Conservation (phyloP, 2,113 vertebrate genomes). For the Cottus gobio region DNA sequence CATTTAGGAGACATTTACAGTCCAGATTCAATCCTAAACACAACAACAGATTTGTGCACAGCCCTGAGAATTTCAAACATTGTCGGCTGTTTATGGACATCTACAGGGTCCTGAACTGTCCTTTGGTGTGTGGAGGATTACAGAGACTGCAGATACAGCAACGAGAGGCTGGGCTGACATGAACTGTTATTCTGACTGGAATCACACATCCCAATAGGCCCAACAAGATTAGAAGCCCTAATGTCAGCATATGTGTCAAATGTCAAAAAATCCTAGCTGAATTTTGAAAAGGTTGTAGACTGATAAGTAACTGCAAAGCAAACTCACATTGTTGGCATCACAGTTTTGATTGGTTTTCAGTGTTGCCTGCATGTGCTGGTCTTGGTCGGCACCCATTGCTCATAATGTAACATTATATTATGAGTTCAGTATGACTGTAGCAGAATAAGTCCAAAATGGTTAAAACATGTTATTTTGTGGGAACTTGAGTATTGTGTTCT, state of each 20-base stretch:
- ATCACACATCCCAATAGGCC: conserved; percentile 25
- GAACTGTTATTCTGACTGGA: conserved; percentile 21
- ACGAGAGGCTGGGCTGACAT: neutral
- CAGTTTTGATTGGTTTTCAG: neutral
- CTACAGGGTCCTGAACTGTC: conserved; percentile 42
- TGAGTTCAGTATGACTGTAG: neutral
- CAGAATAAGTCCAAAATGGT: neutral
- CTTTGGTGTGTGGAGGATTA: conserved; percentile 30
- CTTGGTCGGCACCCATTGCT: neutral
- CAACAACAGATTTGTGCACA: conserved; percentile 23
- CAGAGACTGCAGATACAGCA: conserved; percentile 16
- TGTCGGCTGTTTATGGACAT: conserved; percentile 53
- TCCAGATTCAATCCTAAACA: conserved; percentile 52
- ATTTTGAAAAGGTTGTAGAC: neutral
- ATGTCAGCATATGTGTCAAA: conserved; percentile 21
- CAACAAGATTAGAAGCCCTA: conserved; percentile 19
- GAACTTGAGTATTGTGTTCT: neutral
- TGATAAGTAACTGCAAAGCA: neutral
- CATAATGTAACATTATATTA: neutral
- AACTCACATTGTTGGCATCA: neutral
- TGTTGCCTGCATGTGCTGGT: neutral
- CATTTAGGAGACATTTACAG: conserved; percentile 63
- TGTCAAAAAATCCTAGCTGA: neutral
- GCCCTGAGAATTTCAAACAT: conserved; percentile 47
- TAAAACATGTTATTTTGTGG: neutral